A percentile compares a stretch with the other conserved stretches of the same genome.
These are phyloP conservation scores for Saccopteryx leptura DNA, from an alignment of 2,113 vertebrate genomes.

Conservation along the genomic window DNA sequence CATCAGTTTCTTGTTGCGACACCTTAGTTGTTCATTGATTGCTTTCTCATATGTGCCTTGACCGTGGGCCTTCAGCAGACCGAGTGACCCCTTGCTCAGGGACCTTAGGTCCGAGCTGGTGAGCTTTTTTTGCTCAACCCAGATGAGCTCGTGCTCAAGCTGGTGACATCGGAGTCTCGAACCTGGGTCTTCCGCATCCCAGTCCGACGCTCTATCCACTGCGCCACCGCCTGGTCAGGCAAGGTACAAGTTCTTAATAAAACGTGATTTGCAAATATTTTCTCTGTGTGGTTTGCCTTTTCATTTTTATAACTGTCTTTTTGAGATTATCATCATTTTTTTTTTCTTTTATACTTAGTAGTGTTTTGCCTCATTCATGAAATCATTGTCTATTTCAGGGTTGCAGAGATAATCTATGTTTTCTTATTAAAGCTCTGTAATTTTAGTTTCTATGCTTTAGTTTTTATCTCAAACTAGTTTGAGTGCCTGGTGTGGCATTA, in stretches of 20 bases:
- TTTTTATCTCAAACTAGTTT: slow-evolving; percentile 10
- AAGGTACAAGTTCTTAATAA: background rate
- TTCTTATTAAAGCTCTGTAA: slow-evolving; percentile 23
- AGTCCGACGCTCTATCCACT: too few relatives aligned
- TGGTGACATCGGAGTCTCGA: too few relatives aligned
- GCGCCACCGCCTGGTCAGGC: too few relatives aligned
- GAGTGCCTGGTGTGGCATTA: background rate
- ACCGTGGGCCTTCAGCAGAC: too few relatives aligned
- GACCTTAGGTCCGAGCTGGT: too few relatives aligned
- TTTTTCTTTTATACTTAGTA: background rate
- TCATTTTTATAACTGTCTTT: slow-evolving; percentile 32
- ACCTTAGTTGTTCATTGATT: too few relatives aligned
- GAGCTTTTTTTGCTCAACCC: too few relatives aligned
- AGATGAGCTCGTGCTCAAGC: too few relatives aligned
- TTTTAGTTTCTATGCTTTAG: slow-evolving; percentile 27
- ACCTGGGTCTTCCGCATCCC: too few relatives aligned
- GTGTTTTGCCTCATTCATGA: background rate
- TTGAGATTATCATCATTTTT: background rate
- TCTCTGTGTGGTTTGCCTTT: slow-evolving; percentile 16
- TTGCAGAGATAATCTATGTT: background rate
- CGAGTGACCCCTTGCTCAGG: too few relatives aligned
- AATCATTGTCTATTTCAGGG: background rate
- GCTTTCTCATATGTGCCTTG: too few relatives aligned
- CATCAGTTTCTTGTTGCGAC: too few relatives aligned
- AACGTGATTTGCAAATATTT: slow-evolving; percentile 46